Evolutionary conservation across 2,797 vertebrate genomes (phyloP).

Genomic region (Babyrousa celebensis): DNA sequence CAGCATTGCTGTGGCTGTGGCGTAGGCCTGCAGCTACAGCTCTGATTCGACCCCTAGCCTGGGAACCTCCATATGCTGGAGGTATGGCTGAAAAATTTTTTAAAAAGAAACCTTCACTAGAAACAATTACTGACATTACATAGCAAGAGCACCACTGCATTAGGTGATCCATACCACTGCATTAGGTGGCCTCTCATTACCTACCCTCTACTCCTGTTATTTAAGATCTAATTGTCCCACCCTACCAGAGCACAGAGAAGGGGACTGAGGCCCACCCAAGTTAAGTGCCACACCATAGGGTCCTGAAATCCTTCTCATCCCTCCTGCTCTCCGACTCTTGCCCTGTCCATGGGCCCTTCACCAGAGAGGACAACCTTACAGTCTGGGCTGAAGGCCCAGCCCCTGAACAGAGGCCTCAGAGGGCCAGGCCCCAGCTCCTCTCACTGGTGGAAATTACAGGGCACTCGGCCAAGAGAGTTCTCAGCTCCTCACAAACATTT

Average conservation of each 20-base stretch:
- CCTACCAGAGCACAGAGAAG: not conserved
- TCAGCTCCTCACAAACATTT: not conserved
- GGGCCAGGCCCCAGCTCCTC: not conserved
- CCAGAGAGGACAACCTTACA: not conserved
- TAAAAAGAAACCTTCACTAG: not conserved
- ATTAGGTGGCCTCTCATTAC: not conserved
- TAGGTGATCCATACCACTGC: too few species aligned
- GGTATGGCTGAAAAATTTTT: too few species aligned
- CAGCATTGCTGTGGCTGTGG: too few species aligned
- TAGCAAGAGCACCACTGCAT: accelerated
- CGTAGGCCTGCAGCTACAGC: too few species aligned
- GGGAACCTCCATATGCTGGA: too few species aligned
- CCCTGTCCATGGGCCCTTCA: not conserved
- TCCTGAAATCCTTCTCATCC: not conserved
- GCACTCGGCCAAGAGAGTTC: not conserved
- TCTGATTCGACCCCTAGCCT: too few species aligned
- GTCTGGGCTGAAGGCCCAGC: not conserved
- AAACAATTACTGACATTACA: accelerated
- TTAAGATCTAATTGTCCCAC: not conserved
- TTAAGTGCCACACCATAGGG: not conserved
- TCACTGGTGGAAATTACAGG: not conserved
- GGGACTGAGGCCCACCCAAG: not conserved
- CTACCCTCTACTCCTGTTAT: not conserved
- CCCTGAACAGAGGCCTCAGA: not conserved
- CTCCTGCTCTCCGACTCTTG: not conserved